These are phyloP conservation scores for Prochilodus magdalenae DNA, from an alignment of 2,113 vertebrate species.

Conservation along the genomic window DNA sequence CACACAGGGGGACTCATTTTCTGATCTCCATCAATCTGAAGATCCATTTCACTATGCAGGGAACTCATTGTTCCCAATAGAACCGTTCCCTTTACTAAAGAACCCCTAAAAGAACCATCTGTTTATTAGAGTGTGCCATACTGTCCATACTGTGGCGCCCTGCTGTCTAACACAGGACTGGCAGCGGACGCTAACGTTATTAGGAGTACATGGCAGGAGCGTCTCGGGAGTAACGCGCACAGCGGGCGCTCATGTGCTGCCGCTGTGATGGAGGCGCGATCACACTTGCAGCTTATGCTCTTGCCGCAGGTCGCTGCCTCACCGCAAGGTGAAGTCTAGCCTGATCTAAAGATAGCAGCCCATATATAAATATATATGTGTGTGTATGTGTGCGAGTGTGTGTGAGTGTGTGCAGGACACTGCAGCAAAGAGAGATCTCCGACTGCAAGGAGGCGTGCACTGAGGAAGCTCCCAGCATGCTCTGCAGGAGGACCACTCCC, in stretches of 20 bases:
- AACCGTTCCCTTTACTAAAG: too few relatives aligned
- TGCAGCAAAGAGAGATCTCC: constrained; percentile 24
- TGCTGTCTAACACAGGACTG: not conserved
- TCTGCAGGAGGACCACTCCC: constrained; percentile 3
- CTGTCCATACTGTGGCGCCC: not conserved
- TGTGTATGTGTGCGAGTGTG: not conserved
- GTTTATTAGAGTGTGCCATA: not conserved
- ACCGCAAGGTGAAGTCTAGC: constrained; percentile 14
- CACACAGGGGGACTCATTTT: too few relatives aligned
- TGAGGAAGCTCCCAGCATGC: constrained; percentile 27
- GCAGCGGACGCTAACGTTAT: not conserved
- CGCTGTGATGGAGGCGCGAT: constrained; percentile 10
- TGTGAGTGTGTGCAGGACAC: not conserved
- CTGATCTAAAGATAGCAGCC: constrained; percentile 19
- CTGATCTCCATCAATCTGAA: too few relatives aligned
- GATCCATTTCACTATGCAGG: too few relatives aligned
- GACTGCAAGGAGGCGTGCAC: constrained; percentile 2
- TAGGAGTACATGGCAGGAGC: not conserved
- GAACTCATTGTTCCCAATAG: too few relatives aligned
- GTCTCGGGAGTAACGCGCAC: not conserved
- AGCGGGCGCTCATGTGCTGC: not conserved
- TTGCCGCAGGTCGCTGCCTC: not conserved
- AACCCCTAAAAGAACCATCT: too few relatives aligned
- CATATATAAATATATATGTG: not conserved
- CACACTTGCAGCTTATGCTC: not conserved